These are phyloP conservation scores for Argya squamiceps DNA, from an alignment of 2,797 vertebrate genomes.

Conservation along the genomic window DNA sequence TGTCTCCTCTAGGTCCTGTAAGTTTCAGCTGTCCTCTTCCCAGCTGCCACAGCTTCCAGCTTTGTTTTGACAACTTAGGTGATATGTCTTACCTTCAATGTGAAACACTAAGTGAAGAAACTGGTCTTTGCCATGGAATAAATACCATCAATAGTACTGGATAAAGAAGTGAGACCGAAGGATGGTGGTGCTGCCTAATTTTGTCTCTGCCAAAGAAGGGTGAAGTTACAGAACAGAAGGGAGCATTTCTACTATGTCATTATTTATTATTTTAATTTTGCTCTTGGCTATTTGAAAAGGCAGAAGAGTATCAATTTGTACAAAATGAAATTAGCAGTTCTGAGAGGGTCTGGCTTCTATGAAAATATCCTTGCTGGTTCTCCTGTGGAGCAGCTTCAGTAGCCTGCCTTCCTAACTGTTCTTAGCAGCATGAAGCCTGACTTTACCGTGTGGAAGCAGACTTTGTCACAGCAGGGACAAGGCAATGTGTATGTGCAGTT, in stretches of 20 bases:
- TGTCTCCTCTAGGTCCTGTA: not conserved
- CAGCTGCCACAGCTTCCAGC: not conserved
- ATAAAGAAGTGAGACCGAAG: not conserved
- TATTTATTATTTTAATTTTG: not conserved
- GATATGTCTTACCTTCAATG: not conserved
- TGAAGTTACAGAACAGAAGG: not conserved
- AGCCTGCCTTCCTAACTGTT: slow-evolving; percentile 54
- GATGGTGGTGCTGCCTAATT: not conserved
- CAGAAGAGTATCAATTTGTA: not conserved
- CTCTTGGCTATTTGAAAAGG: not conserved
- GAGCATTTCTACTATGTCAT: not conserved
- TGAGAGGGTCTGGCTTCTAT: not conserved
- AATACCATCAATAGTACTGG: not conserved
- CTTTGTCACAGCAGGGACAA: slow-evolving; percentile 28
- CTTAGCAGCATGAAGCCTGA: slow-evolving; percentile 34
- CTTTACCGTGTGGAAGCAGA: slow-evolving; percentile 42
- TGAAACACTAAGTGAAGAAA: not conserved
- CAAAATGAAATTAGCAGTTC: slow-evolving; percentile 47
- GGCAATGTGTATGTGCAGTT: not conserved
- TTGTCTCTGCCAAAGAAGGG: not conserved
- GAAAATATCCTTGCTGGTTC: slow-evolving; percentile 13
- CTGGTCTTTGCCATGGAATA: not conserved
- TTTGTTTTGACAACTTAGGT: not conserved
- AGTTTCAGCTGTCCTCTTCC: not conserved
- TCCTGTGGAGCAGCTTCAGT: slow-evolving; percentile 50